Evolutionary conservation across 2,888 invertebrate species (phyloP).

Genomic region (Drosophila hamatofila): DNA sequence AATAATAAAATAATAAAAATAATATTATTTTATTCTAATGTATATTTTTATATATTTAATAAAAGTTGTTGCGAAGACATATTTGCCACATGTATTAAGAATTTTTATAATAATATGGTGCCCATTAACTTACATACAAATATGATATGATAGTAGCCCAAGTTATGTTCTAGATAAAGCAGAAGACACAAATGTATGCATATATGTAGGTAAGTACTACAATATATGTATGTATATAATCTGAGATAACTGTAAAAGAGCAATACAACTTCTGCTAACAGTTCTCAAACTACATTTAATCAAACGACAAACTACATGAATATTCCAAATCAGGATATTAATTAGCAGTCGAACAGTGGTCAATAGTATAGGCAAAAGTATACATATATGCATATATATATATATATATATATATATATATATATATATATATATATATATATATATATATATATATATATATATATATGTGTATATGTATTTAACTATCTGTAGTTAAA

Average conservation of each 20-base stretch:
- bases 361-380: background rate
- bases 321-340: background rate
- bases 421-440: background rate
- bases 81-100: too few species aligned
- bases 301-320: background rate
- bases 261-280: background rate
- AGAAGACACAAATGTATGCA: too few species aligned
- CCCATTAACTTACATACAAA: too few species aligned
- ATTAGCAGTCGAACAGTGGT: background rate
- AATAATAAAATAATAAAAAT: too few species aligned
- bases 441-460: background rate
- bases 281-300: background rate
- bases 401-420: background rate
- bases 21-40: too few species aligned
- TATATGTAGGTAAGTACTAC: too few species aligned
- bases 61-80: too few species aligned
- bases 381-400: background rate
- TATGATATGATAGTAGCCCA: too few species aligned
- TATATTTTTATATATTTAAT: too few species aligned
- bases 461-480: background rate
- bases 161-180: too few species aligned
- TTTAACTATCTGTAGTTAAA: conserved; percentile 1
- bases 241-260: background rate
- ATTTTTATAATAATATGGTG: too few species aligned
- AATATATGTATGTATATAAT: too few species aligned